Conservation (phyloP, 1,140 invertebrate species). For the Pygmarrhopalites habei region DNA sequence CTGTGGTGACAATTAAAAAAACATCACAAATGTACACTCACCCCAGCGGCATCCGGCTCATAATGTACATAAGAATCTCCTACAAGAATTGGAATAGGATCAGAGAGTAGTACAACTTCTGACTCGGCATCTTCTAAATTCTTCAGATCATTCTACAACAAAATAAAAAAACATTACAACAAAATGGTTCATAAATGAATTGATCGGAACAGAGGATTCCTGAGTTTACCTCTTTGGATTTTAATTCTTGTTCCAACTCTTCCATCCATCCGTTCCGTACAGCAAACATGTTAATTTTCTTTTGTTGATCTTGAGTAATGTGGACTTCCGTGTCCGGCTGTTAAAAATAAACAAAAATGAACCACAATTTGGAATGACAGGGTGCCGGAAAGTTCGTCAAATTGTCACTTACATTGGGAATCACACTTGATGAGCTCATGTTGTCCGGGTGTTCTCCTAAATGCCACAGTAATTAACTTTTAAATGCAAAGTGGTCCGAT, state of each 20-base stretch:
- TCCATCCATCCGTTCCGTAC: constrained; percentile 83
- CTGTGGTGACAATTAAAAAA: not conserved
- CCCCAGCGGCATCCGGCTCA: constrained; percentile 64
- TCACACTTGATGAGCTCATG: too few relatives aligned
- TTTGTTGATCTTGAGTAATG: constrained; percentile 93
- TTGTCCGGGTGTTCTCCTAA: too few relatives aligned
- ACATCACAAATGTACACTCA: constrained; percentile 42
- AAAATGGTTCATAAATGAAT: too few relatives aligned
- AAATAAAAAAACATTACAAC: constrained; percentile 9
- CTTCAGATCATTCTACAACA: constrained; percentile 69
- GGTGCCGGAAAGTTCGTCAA: too few relatives aligned
- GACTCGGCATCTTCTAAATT: constrained; percentile 87
- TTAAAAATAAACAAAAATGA: too few relatives aligned
- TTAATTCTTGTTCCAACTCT: constrained; percentile 84
- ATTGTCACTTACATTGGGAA: too few relatives aligned
- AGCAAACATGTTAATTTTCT: constrained; percentile 95
- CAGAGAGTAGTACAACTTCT: constrained; percentile 70
- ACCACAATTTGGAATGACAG: too few relatives aligned
- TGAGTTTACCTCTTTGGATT: constrained; percentile 64
- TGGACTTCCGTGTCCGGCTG: constrained; percentile 78
- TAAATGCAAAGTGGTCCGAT: too few relatives aligned
- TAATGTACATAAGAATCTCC: constrained; percentile 84
- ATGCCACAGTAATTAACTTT: too few relatives aligned
- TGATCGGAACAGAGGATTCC: too few relatives aligned
- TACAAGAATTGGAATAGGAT: constrained; percentile 72